Evolutionary conservation across 2,888 invertebrate species (phyloP).

Genomic region (Timema podura): DNA sequence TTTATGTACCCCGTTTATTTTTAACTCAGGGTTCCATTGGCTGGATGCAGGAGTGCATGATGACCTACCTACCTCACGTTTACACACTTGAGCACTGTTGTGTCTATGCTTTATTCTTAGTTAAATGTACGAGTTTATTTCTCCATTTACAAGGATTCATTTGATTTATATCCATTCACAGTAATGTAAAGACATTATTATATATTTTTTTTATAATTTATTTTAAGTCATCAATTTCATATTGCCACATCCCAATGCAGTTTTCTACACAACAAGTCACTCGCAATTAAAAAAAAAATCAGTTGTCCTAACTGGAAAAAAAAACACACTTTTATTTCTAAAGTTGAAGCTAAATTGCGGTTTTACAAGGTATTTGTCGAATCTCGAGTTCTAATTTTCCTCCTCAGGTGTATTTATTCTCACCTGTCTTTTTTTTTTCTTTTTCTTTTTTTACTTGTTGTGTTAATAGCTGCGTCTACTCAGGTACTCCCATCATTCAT

Average conservation of each 20-base stretch:
- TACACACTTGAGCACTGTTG: slow-evolving; percentile 25
- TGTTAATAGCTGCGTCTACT: slow-evolving; percentile 24
- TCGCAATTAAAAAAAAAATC: too few relatives aligned
- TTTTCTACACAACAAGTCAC: too few relatives aligned
- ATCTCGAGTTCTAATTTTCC: too few relatives aligned
- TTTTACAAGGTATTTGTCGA: too few relatives aligned
- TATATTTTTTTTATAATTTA: slow-evolving; percentile 8
- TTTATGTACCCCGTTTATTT: slow-evolving; percentile 18
- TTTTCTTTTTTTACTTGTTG: slow-evolving; percentile 1
- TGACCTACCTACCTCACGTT: slow-evolving; percentile 35
- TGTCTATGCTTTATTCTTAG: slow-evolving; percentile 25
- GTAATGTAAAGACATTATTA: slow-evolving; percentile 8
- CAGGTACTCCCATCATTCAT: slow-evolving; percentile 22
- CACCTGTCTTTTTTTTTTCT: too few relatives aligned
- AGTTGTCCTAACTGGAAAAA: too few relatives aligned
- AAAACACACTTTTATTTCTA: too few relatives aligned
- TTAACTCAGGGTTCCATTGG: slow-evolving; percentile 18
- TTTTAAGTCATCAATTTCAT: slow-evolving; percentile 20
- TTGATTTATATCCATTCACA: too few relatives aligned
- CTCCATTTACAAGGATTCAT: not conserved
- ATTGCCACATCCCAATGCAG: too few relatives aligned
- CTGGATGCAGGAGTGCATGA: slow-evolving; percentile 35
- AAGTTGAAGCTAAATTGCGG: too few relatives aligned
- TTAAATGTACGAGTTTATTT: slow-evolving; percentile 3
- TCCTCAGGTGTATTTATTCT: too few relatives aligned